A percentile compares a stretch with the other conserved stretches of the same genome.
Evolutionary conservation across 2,888 invertebrate genomes (phyloP).

Genomic region (Emesis furor): DNA sequence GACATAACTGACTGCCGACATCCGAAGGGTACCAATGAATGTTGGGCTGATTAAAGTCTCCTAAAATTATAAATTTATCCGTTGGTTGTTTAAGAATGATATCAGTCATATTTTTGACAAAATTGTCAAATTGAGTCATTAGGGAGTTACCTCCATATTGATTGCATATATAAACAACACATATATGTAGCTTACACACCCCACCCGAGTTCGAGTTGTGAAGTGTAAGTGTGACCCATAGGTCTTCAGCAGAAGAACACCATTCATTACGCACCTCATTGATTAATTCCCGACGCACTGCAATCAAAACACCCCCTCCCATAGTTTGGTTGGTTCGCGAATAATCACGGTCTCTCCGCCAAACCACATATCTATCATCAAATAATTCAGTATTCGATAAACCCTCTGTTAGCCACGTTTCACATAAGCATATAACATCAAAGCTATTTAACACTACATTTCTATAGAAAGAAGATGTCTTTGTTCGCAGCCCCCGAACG

Average conservation of each 20-base stretch:
- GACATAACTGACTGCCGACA: not conserved
- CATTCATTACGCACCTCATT: slow-evolving; percentile 25
- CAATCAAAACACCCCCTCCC: slow-evolving; percentile 50
- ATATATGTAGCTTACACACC: slow-evolving; percentile 33
- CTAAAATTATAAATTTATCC: slow-evolving; percentile 37
- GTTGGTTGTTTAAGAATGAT: slow-evolving; percentile 8
- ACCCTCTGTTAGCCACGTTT: slow-evolving; percentile 39
- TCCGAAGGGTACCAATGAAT: slow-evolving; percentile 26
- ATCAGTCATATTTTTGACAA: slow-evolving; percentile 13
- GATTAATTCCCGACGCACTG: slow-evolving; percentile 30
- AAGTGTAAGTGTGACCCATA: slow-evolving; percentile 37
- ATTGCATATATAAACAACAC: slow-evolving; percentile 41
- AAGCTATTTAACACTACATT: slow-evolving; percentile 32
- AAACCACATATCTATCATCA: slow-evolving; percentile 38
- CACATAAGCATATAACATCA: slow-evolving; percentile 23
- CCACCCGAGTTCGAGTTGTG: not conserved
- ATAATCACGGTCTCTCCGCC: slow-evolving; percentile 34
- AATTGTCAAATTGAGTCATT: slow-evolving; percentile 16
- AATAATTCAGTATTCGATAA: slow-evolving; percentile 10
- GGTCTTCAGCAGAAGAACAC: slow-evolving; percentile 44
- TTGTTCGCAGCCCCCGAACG: slow-evolving; percentile 26
- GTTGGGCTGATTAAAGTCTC: slow-evolving; percentile 42
- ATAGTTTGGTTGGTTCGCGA: slow-evolving; percentile 21
- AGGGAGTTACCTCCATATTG: slow-evolving; percentile 30
- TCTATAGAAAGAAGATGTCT: slow-evolving; percentile 40